These are phyloP conservation scores for Sussaba pulchella DNA, from an alignment of 2,888 invertebrate species.

Conservation along the genomic window DNA sequence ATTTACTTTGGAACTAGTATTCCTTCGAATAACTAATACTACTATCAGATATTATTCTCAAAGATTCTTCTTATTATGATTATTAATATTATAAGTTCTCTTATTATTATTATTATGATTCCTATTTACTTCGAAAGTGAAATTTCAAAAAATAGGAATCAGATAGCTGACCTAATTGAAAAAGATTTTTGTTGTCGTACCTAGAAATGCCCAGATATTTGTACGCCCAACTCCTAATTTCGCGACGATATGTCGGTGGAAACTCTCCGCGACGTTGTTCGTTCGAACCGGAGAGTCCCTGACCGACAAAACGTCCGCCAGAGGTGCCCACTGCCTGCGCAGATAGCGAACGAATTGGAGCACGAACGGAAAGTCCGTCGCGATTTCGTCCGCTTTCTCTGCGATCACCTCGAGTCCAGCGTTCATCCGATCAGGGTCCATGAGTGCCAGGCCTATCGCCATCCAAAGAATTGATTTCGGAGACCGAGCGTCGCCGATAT, in stretches of 20 bases:
- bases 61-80: too few relatives aligned
- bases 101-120: too few relatives aligned
- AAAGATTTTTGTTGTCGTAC: not conserved
- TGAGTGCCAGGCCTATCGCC: conserved; percentile 12
- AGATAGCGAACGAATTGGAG: conserved; percentile 5
- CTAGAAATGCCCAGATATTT: conserved; percentile 9
- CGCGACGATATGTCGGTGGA: conserved; percentile 15
- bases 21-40: too few relatives aligned
- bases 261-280: conserved; percentile 34
- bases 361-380: not conserved
- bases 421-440: not conserved
- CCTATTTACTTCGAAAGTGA: too few relatives aligned
- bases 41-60: too few relatives aligned
- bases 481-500: not conserved
- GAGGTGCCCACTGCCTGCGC: conserved; percentile 33
- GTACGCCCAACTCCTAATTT: conserved; percentile 23
- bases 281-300: conserved; percentile 16
- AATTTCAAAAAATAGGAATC: not conserved
- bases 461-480: conserved; percentile 31
- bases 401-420: conserved; percentile 6
- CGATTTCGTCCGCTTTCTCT: not conserved
- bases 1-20: too few relatives aligned
- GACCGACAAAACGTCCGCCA: not conserved
- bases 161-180: not conserved
- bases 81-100: too few relatives aligned